These are phyloP conservation scores for Aix galericulata DNA, from an alignment of 2,113 vertebrate genomes.

Conservation along the genomic window DNA sequence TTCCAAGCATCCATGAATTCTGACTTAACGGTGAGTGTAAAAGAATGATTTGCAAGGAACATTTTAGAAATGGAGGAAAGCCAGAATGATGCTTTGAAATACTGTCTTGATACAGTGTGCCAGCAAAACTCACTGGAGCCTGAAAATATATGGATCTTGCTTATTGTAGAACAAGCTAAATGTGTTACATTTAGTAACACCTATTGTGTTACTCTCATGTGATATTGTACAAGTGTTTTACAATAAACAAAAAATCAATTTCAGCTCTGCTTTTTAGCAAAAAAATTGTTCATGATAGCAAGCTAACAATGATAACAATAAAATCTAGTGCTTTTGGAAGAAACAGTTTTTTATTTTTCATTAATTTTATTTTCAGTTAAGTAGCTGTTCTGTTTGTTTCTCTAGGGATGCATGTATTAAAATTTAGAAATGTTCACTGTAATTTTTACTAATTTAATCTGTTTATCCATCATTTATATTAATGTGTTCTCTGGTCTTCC, in stretches of 20 bases:
- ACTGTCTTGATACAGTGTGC: not conserved
- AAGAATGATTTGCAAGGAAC: not conserved
- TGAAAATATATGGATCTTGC: constrained; percentile 19
- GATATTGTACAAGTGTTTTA: not conserved
- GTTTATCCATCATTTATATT: not conserved
- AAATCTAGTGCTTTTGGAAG: not conserved
- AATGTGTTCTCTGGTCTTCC: not conserved
- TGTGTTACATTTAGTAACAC: not conserved
- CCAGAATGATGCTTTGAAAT: not conserved
- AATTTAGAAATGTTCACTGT: not conserved
- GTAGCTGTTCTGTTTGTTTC: not conserved
- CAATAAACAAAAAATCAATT: not conserved
- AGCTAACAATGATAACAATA: not conserved
- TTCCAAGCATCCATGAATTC: not conserved
- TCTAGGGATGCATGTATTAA: not conserved
- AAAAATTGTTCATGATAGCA: not conserved
- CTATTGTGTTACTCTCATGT: not conserved
- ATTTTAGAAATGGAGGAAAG: constrained; percentile 1
- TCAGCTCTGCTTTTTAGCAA: not conserved
- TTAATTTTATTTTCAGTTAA: constrained; percentile 36
- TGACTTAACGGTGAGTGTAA: not conserved
- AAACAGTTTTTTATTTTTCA: constrained; percentile 6
- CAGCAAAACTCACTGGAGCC: constrained; percentile 4
- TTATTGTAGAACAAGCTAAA: constrained; percentile 5
- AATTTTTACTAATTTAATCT: not conserved